phyloP scores from a whole-genome alignment of 2,888 invertebrate genomes.

The Malachius bipustulatus region DNA sequence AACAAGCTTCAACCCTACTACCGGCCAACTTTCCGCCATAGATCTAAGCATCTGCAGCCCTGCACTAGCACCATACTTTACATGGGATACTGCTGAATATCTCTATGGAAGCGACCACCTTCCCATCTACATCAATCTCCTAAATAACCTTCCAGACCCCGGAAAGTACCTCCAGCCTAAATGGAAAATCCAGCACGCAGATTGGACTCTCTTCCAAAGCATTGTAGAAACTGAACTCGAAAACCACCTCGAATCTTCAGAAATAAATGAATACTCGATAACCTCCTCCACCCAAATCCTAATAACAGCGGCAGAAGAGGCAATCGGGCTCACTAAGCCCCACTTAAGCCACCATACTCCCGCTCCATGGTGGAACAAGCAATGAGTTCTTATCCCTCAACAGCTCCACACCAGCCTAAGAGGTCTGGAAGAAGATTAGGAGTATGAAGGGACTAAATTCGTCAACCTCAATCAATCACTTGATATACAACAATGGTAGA shows the following conservation, averaged over 20 bases:
- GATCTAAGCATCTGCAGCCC: conserved; percentile 9
- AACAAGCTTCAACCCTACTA: conserved; percentile 8
- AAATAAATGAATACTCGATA: no score
- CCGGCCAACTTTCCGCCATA: conserved; percentile 9
- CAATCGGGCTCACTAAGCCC: no score
- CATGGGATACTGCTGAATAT: conserved; percentile 6
- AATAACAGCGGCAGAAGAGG: no score
- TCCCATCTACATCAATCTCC: conserved; percentile 10
- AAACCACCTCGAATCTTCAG: neutral
- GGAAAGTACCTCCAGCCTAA: neutral
- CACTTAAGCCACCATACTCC: neutral
- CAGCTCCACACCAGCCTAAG: conserved; percentile 8
- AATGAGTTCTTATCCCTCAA: conserved; percentile 13
- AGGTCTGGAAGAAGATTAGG: conserved; percentile 10
- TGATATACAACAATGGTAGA: no score
- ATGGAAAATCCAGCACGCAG: conserved; percentile 10
- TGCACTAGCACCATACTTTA: neutral
- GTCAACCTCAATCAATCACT: no score
- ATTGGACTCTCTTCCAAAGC: conserved; percentile 8
- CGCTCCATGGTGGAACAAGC: conserved; percentile 17
- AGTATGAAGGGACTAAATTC: no score
- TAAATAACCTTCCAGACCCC: conserved; percentile 1
- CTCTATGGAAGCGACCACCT: conserved; percentile 11
- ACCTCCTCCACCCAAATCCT: no score
- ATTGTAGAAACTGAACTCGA: conserved; percentile 1